Conservation (phyloP, 2,113 vertebrate species). For the Erythrolamprus reginae region DNA sequence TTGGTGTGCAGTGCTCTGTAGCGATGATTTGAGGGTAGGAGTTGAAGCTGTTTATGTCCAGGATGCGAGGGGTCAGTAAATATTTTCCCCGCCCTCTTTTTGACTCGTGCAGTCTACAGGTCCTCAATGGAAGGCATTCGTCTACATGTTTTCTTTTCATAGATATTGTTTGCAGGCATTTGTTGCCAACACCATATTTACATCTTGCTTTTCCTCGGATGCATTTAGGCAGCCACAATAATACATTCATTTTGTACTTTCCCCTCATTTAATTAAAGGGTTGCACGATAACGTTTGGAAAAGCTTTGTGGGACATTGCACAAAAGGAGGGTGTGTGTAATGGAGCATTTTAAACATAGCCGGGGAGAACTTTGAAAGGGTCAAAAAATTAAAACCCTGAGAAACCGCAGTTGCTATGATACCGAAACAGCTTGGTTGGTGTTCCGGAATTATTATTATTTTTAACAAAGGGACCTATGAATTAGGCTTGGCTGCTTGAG, state of each 20-base stretch:
- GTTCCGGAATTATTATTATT: too few species aligned
- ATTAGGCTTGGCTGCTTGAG: neutral
- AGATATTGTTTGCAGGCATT: neutral
- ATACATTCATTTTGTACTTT: neutral
- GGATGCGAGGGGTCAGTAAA: too few species aligned
- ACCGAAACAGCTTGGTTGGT: neutral
- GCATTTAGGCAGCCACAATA: neutral
- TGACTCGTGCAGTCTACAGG: too few species aligned
- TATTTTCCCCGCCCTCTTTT: too few species aligned
- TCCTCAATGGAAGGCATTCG: too few species aligned
- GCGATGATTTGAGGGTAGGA: too few species aligned
- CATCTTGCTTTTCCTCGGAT: neutral
- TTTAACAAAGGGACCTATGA: too few species aligned
- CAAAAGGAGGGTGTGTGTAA: neutral
- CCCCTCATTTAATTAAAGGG: neutral
- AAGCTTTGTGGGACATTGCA: neutral
- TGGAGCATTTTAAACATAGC: neutral
- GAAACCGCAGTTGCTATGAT: neutral
- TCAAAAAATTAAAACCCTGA: neutral
- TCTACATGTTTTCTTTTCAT: neutral
- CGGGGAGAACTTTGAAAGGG: neutral
- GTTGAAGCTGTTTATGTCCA: too few species aligned
- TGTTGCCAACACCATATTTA: neutral
- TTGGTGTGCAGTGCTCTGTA: too few species aligned
- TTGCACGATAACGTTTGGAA: neutral